Conservation (phyloP, 1,140 invertebrate genomes). For the Manduca sexta region DNA sequence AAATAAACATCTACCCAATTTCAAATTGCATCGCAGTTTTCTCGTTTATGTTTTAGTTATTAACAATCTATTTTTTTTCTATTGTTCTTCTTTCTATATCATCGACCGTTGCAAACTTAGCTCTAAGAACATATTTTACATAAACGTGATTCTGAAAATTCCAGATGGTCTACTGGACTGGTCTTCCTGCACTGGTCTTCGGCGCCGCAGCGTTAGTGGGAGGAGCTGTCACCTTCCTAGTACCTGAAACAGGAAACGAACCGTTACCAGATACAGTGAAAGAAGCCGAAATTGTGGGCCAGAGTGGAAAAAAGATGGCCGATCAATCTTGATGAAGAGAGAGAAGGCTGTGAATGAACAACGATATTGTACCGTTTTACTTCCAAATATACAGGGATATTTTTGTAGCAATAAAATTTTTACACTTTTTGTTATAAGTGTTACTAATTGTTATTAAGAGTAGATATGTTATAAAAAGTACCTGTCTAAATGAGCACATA, state of each 20-base stretch:
- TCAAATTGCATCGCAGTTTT: neutral
- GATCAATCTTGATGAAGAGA: neutral
- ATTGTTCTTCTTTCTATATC: neutral
- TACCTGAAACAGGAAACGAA: constrained; percentile 46
- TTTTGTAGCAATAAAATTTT: neutral
- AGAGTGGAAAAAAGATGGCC: neutral
- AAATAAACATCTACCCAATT: neutral
- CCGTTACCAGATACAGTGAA: constrained; percentile 50
- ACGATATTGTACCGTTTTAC: neutral
- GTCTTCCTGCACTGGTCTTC: constrained; percentile 42
- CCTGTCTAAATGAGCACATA: too few species aligned
- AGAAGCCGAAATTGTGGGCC: constrained; percentile 42
- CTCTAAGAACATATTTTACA: too few species aligned
- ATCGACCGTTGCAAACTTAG: too few species aligned
- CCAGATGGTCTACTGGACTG: constrained; percentile 43
- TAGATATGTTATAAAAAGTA: too few species aligned
- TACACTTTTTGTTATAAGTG: too few species aligned
- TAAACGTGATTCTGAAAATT: constrained; percentile 19
- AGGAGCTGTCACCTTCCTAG: constrained; percentile 39
- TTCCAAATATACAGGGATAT: neutral
- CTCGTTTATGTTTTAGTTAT: neutral
- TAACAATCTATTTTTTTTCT: neutral
- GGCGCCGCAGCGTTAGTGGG: constrained; percentile 35
- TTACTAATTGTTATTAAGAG: too few species aligned
- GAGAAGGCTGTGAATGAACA: neutral